Percentiles rank a stretch among this genome's conserved stretches.
Conservation (phyloP, 1,140 invertebrate species). For the Psilanteris sp. region DNA sequence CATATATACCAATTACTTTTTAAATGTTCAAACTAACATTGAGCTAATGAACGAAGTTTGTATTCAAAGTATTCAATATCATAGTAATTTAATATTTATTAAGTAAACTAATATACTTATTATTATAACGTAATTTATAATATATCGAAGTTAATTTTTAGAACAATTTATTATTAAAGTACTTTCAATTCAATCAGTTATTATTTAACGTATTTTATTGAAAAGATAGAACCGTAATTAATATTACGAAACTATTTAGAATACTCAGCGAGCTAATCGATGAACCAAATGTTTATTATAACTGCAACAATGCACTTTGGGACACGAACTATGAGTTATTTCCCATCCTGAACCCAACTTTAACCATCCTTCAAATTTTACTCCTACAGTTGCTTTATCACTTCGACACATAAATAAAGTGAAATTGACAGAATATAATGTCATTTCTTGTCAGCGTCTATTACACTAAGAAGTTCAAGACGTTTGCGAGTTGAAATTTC, state of each 20-base stretch:
- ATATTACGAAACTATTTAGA: slow-evolving; percentile 35
- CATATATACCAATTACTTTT: too few species aligned
- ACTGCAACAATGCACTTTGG: slow-evolving; percentile 41
- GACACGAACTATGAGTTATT: slow-evolving; percentile 30
- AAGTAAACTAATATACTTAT: too few species aligned
- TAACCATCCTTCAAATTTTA: slow-evolving; percentile 9
- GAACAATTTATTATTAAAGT: too few species aligned
- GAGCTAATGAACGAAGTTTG: too few species aligned
- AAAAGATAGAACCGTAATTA: slow-evolving; percentile 22
- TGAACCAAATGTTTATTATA: slow-evolving; percentile 35
- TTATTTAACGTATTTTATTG: too few species aligned
- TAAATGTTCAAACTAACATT: too few species aligned
- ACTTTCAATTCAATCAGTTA: too few species aligned
- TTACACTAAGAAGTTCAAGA: slow-evolving; percentile 2
- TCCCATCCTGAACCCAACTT: slow-evolving; percentile 15
- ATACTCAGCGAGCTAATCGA: slow-evolving; percentile 19
- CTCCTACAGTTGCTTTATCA: slow-evolving; percentile 12
- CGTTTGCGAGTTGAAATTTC: too few species aligned
- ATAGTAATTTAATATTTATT: too few species aligned
- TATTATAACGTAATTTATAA: too few species aligned
- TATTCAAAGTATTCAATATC: too few species aligned
- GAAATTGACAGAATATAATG: slow-evolving; percentile 10
- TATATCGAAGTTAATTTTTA: too few species aligned
- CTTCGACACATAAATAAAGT: slow-evolving; percentile 9
- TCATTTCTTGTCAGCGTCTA: background rate